Evolutionary conservation across 2,113 vertebrate genomes (phyloP).

Genomic region (Salvelinus fontinalis): DNA sequence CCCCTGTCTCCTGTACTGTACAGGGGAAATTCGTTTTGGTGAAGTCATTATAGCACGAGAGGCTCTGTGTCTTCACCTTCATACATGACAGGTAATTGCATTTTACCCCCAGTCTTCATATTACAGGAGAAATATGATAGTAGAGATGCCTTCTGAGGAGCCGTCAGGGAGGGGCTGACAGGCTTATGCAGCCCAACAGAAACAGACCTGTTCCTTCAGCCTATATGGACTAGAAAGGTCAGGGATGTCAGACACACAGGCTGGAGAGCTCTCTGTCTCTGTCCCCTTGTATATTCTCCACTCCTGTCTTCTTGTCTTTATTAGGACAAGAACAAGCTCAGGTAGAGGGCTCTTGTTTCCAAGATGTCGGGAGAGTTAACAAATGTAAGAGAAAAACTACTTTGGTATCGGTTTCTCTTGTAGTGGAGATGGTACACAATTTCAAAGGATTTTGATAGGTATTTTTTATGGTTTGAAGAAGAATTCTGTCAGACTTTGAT

Average conservation of each 20-base stretch:
- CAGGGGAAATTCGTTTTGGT: constrained; percentile 46
- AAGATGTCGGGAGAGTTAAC: too few species aligned
- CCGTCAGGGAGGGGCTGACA: constrained; percentile 53
- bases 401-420: neutral
- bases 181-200: constrained; percentile 59
- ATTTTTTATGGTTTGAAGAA: neutral
- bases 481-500: neutral
- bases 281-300: neutral
- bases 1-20: constrained; percentile 27
- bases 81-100: constrained; percentile 62
- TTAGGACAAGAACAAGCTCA: neutral
- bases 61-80: constrained; percentile 53
- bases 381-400: neutral
- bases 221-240: constrained; percentile 6
- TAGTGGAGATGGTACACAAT: neutral
- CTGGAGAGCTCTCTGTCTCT: constrained; percentile 26
- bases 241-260: constrained; percentile 37
- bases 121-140: constrained; percentile 58
- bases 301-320: constrained; percentile 1
- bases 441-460: neutral
- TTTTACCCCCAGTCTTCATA: constrained; percentile 32
- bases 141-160: constrained; percentile 37
- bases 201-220: constrained; percentile 48
- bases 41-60: constrained; percentile 52
- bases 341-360: neutral